phyloP scores from a whole-genome alignment of 2,113 vertebrate genomes.

The Phodopus roborovskii region DNA sequence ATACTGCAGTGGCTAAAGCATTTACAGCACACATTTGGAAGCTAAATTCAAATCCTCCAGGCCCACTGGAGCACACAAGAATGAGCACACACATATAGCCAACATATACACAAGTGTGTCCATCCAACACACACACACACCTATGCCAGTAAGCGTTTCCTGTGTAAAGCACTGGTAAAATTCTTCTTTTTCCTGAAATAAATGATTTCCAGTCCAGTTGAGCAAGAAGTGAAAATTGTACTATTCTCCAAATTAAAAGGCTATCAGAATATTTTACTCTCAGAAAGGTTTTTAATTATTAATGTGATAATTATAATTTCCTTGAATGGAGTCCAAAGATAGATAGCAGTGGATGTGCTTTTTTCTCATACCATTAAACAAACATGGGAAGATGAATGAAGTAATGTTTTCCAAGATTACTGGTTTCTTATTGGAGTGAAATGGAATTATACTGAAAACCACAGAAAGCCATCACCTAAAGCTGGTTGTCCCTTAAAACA shows the following conservation, averaged over 20 bases:
- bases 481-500: not conserved
- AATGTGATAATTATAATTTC: not conserved
- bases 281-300: conserved; percentile 7
- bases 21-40: too few species aligned
- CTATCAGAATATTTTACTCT: not conserved
- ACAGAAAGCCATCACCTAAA: not conserved
- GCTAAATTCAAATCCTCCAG: too few species aligned
- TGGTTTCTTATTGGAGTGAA: not conserved
- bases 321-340: not conserved
- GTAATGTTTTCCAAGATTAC: not conserved
- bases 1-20: not conserved
- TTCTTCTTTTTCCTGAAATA: not conserved
- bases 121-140: not conserved
- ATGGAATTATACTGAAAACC: not conserved
- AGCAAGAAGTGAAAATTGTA: not conserved
- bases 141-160: not conserved
- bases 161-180: not conserved
- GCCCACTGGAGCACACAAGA: too few species aligned
- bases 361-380: not conserved
- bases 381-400: not conserved
- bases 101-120: not conserved
- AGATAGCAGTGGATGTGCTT: not conserved
- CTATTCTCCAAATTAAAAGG: not conserved
- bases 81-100: not conserved
- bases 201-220: not conserved